Evolutionary conservation across 2,113 vertebrate species (phyloP).

Genomic region (Aptenodytes patagonicus): DNA sequence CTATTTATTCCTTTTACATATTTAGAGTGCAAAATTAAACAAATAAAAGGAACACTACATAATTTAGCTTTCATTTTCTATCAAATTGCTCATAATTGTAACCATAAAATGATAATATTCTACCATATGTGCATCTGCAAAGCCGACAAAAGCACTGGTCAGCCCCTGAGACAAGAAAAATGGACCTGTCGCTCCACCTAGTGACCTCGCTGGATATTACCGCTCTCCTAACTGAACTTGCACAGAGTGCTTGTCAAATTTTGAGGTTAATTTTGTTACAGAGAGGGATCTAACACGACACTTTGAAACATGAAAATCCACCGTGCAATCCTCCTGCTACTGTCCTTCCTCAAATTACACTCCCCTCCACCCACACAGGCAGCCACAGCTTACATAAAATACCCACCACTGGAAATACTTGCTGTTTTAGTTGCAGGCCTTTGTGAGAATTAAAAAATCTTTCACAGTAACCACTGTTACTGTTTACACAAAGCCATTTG

Average conservation of each 20-base stretch:
- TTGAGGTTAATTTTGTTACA: neutral
- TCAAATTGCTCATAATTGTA: constrained; percentile 83
- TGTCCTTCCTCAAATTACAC: neutral
- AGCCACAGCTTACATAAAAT: neutral
- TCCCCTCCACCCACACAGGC: no score
- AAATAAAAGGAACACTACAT: constrained; percentile 77
- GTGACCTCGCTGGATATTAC: neutral
- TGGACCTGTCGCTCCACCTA: constrained; percentile 68
- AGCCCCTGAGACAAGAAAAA: constrained; percentile 6
- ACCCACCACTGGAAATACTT: neutral
- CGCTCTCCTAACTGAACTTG: neutral
- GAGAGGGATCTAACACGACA: neutral
- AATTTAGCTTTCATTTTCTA: constrained; percentile 79
- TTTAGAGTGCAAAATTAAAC: constrained; percentile 78
- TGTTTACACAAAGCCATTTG: constrained; percentile 16
- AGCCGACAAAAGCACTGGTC: constrained; percentile 67
- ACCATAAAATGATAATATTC: constrained; percentile 80
- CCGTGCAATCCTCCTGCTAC: neutral
- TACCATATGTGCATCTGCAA: constrained; percentile 75
- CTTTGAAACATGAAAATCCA: neutral
- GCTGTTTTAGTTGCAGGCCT: neutral
- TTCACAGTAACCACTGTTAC: neutral
- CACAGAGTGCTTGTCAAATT: neutral
- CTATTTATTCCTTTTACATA: constrained; percentile 63
- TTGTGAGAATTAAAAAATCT: neutral